phyloP scores from a whole-genome alignment of 2,888 invertebrate genomes.

The Metopia argyrocephala region DNA sequence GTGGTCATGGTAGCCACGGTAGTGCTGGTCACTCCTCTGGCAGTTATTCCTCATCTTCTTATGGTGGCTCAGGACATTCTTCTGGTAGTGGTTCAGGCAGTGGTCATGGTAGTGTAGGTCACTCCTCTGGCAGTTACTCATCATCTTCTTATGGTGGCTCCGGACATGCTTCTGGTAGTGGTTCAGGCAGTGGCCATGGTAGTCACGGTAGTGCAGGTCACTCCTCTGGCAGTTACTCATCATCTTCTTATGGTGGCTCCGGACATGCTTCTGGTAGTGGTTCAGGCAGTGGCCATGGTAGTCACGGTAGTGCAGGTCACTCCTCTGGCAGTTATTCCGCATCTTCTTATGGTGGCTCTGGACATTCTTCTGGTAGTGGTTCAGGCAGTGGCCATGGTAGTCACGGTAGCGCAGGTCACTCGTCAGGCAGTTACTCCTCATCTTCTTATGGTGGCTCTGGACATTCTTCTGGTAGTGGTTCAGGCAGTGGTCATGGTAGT shows the following conservation, averaged over 20 bases:
- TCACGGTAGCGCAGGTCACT: neutral
- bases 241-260: neutral
- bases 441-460: neutral
- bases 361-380: constrained; percentile 2
- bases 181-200: neutral
- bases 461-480: neutral
- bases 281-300: neutral
- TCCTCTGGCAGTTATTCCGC: neutral
- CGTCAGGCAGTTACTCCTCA: neutral
- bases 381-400: neutral
- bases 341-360: neutral
- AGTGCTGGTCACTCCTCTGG: neutral
- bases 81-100: neutral
- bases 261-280: neutral
- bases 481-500: constrained; percentile 1
- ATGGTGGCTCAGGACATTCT: neutral
- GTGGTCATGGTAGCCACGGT: neutral
- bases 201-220: neutral
- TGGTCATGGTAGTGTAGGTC: neutral
- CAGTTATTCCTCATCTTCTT: neutral
- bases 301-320: neutral
- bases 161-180: neutral
- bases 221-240: neutral
- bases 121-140: neutral
- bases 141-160: neutral